Conservation (phyloP, 92 coral and sea anemone species). For the Isaurus tuberculatus region DNA sequence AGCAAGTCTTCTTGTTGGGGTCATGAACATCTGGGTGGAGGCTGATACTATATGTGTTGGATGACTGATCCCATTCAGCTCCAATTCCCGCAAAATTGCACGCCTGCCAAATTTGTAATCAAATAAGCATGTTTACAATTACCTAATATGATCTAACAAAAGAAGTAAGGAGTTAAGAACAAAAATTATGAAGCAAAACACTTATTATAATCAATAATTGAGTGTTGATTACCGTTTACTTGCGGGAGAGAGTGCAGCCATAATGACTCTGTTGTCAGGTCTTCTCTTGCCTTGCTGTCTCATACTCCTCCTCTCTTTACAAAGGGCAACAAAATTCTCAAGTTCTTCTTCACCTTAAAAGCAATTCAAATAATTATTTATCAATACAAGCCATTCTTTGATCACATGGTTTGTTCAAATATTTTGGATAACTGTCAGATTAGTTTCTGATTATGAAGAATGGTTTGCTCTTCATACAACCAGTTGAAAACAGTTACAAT, state of each 20-base stretch:
- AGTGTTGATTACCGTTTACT: conserved; percentile 67
- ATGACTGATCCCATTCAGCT: conserved; percentile 73
- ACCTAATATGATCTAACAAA: too few species aligned
- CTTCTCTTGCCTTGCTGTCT: conserved; percentile 73
- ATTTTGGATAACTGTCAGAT: too few species aligned
- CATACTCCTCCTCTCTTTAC: conserved; percentile 75
- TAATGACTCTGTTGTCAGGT: conserved; percentile 54
- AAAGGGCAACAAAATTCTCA: conserved; percentile 55
- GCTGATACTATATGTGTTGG: conserved; percentile 82
- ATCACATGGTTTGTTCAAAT: too few species aligned
- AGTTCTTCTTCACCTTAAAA: conserved; percentile 73
- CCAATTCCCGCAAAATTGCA: conserved; percentile 33
- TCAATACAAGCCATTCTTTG: neutral
- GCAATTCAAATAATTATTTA: neutral
- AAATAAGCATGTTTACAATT: neutral
- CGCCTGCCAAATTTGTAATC: conserved; percentile 17
- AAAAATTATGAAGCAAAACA: too few species aligned
- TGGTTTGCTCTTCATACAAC: too few species aligned
- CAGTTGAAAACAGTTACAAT: too few species aligned
- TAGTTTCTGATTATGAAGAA: too few species aligned
- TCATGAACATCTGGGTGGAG: conserved; percentile 97
- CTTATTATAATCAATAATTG: neutral
- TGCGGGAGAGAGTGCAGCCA: conserved; percentile 71
- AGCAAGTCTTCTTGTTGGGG: conserved; percentile 83
- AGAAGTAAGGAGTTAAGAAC: too few species aligned